phyloP scores from a whole-genome alignment of 2,797 vertebrate genomes.

The Margarornis squamiger region DNA sequence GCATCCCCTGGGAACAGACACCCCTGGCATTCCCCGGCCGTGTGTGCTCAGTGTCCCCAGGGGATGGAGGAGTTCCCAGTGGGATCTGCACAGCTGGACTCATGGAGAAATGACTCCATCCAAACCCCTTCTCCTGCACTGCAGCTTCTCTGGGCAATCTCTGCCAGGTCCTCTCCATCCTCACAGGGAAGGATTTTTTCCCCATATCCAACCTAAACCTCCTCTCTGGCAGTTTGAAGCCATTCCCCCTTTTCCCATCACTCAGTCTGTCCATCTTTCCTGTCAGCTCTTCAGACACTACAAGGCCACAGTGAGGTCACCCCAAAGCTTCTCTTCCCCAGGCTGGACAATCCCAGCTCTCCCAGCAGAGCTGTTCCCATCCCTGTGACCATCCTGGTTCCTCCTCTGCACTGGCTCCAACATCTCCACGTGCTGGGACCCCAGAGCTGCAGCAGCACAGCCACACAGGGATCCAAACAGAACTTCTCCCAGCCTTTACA shows the following conservation, averaged over 20 bases:
- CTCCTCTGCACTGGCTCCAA: background rate
- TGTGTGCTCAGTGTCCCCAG: accelerated
- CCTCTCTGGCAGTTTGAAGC: too few species aligned
- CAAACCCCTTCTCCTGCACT: too few species aligned
- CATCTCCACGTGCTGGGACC: background rate
- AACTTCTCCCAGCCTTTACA: background rate
- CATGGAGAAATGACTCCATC: too few species aligned
- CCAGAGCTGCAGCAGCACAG: background rate
- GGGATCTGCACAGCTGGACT: background rate
- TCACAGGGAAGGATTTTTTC: background rate
- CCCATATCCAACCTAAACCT: background rate
- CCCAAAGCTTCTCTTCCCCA: background rate
- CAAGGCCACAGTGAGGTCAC: background rate
- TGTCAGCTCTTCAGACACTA: background rate
- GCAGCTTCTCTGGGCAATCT: too few species aligned
- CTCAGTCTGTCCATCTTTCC: background rate
- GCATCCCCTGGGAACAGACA: accelerated
- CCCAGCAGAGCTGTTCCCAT: background rate
- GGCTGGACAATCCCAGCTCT: background rate
- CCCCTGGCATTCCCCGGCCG: background rate
- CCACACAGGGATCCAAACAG: accelerated
- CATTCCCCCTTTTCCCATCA: background rate
- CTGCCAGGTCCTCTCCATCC: background rate
- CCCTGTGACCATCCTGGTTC: background rate
- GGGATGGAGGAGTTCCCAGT: accelerated